These are phyloP conservation scores for Caenorhabditis brenneri DNA, from an alignment of 1,140 invertebrate genomes.

Conservation along the genomic window DNA sequence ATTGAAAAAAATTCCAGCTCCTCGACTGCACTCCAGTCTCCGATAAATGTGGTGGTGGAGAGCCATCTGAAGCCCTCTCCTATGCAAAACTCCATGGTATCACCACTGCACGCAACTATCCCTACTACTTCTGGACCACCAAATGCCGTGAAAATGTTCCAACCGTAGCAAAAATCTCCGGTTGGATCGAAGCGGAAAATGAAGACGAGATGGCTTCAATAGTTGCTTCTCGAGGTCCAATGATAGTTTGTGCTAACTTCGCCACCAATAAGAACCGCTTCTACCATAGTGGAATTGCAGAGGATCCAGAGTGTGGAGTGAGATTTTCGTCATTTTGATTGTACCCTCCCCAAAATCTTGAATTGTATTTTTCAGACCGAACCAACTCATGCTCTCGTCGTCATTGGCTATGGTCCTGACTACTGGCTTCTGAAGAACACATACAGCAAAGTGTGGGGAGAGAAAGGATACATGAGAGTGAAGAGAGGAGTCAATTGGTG, in stretches of 20 bases:
- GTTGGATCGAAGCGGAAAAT: background rate
- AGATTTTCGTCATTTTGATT: background rate
- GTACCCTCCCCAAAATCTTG: background rate
- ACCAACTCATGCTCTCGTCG: background rate
- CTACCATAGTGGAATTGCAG: constrained; percentile 3
- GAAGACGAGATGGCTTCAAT: background rate
- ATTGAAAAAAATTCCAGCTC: too few species aligned
- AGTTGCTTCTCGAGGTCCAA: background rate
- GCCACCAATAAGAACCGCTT: background rate
- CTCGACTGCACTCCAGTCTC: background rate
- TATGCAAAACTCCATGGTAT: constrained; percentile 1
- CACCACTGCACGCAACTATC: background rate
- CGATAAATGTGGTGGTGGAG: background rate
- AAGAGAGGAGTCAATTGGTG: constrained; percentile 1
- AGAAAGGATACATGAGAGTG: constrained; percentile 7
- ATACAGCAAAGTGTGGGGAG: constrained; percentile 9
- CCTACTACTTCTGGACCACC: constrained; percentile 8
- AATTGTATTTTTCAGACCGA: background rate
- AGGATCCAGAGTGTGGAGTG: constrained; percentile 19
- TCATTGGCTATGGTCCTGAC: background rate
- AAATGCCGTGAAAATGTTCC: background rate
- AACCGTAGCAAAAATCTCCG: background rate
- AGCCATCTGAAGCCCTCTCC: background rate
- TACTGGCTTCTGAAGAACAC: constrained; percentile 25
- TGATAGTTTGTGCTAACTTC: constrained; percentile 6